Evolutionary conservation across 1,140 invertebrate species (phyloP).

Genomic region (Alviniconcha marisindica): DNA sequence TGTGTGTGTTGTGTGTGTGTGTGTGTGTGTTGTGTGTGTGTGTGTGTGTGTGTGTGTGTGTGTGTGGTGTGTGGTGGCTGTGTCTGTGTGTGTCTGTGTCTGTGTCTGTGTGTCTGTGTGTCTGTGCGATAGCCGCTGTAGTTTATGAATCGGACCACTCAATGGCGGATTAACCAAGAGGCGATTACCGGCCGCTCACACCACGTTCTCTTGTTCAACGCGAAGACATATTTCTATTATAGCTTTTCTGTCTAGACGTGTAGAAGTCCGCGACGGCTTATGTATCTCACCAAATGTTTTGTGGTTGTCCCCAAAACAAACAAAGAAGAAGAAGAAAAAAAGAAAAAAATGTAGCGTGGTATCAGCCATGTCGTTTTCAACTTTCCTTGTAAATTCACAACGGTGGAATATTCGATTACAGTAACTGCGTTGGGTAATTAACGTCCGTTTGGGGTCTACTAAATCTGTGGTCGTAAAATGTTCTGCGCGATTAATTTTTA

Average conservation of each 20-base stretch:
- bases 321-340: neutral
- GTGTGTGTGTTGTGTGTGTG: neutral
- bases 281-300: too few species aligned
- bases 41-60: neutral
- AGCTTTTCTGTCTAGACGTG: neutral
- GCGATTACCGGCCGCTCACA: slow-evolving; percentile 3
- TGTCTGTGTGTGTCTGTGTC: slow-evolving; percentile 23
- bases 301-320: neutral
- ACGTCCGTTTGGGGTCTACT: too few species aligned
- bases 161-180: slow-evolving; percentile 1
- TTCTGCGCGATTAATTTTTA: too few species aligned
- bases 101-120: slow-evolving; percentile 24
- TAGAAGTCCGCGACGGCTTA: too few species aligned
- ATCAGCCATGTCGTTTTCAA: too few species aligned
- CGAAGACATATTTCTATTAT: neutral
- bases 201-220: neutral
- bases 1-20: neutral
- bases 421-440: too few species aligned
- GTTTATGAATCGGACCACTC: neutral
- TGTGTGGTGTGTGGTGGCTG: neutral
- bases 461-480: too few species aligned
- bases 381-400: too few species aligned
- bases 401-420: too few species aligned
- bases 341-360: neutral
- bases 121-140: neutral